These are phyloP conservation scores for Alethe castanea DNA, from an alignment of 2,113 vertebrate genomes.

Conservation along the genomic window DNA sequence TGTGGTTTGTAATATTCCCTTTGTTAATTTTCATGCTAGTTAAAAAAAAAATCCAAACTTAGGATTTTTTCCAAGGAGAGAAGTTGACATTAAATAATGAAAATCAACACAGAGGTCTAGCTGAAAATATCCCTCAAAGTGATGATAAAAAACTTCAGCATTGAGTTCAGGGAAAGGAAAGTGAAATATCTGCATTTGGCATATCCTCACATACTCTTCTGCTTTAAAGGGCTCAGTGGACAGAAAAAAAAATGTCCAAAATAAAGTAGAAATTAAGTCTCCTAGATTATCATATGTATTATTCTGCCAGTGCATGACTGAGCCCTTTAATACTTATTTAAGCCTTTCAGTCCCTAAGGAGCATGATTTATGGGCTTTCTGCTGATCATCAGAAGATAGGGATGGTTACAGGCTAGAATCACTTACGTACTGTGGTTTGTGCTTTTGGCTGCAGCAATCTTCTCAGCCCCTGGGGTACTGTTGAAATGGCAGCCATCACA, in stretches of 20 bases:
- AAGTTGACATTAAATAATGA: background rate
- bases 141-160: background rate
- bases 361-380: background rate
- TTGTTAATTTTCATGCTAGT: background rate
- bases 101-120: background rate
- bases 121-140: background rate
- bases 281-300: background rate
- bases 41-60: background rate
- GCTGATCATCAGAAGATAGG: background rate
- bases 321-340: slow-evolving; percentile 8
- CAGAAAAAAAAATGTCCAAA: background rate
- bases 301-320: background rate
- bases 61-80: background rate
- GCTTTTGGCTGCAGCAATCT: background rate
- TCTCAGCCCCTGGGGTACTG: background rate
- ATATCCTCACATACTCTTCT: background rate
- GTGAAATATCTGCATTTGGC: background rate
- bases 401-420: background rate
- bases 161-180: background rate
- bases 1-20: background rate
- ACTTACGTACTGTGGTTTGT: background rate
- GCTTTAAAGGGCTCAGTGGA: background rate
- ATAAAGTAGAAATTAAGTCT: background rate
- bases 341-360: background rate
- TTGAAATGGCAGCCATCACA: background rate